A percentile compares a stretch with the other conserved stretches of the same genome.
Conservation (phyloP, 2,113 vertebrate species). For the Labeo catla region DNA sequence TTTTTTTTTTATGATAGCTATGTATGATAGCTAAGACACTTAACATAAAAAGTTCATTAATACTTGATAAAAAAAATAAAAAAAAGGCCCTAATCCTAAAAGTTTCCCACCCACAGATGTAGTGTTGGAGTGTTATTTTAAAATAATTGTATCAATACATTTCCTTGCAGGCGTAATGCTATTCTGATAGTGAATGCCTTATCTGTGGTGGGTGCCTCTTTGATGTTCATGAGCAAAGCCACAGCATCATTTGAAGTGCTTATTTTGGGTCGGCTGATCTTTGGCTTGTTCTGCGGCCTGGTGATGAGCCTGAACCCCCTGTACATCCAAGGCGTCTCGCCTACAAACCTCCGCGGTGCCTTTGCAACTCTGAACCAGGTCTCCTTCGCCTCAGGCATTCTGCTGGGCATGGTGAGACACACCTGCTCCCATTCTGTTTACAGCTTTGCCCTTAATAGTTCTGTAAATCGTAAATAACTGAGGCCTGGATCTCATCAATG, state of each 20-base stretch:
- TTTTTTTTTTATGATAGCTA: too few relatives aligned
- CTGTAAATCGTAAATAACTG: neutral
- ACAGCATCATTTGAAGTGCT: conserved; percentile 75
- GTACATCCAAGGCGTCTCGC: conserved; percentile 81
- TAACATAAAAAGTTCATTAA: too few relatives aligned
- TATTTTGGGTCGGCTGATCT: conserved; percentile 77
- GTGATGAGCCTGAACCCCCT: conserved; percentile 80
- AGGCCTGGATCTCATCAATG: conserved; percentile 27
- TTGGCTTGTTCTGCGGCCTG: conserved; percentile 80
- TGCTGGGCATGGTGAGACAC: conserved; percentile 77
- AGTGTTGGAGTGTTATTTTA: too few relatives aligned
- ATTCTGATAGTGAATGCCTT: conserved; percentile 78
- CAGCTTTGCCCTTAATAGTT: neutral
- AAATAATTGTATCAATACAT: neutral
- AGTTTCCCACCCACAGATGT: too few relatives aligned
- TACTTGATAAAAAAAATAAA: too few relatives aligned
- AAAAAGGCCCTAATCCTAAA: too few relatives aligned
- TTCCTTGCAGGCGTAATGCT: conserved; percentile 71
- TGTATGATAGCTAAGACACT: too few relatives aligned
- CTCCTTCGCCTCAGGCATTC: conserved; percentile 74
- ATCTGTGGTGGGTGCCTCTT: conserved; percentile 70
- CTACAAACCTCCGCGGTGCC: conserved; percentile 76
- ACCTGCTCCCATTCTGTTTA: neutral
- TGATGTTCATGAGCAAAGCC: conserved; percentile 76
- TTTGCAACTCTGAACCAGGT: conserved; percentile 81